Evolutionary conservation across 2,888 invertebrate species (phyloP).

Genomic region (Sepiola atlantica): DNA sequence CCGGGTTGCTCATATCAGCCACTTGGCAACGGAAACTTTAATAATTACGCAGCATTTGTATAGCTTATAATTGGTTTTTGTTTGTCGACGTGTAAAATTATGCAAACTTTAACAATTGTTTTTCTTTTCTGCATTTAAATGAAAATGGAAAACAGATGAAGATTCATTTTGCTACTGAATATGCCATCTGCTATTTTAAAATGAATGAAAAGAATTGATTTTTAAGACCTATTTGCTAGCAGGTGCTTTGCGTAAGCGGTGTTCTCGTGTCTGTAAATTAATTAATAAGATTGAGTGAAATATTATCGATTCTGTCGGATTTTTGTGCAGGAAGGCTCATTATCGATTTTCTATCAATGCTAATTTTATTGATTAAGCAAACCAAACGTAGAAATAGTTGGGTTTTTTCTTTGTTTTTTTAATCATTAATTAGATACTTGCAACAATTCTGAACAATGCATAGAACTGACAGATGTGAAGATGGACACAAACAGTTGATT

Average conservation of each 20-base stretch:
- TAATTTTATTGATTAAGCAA: background rate
- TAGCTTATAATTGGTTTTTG: background rate
- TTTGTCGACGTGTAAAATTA: background rate
- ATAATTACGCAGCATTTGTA: too few relatives aligned
- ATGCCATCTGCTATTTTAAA: conserved; percentile 10
- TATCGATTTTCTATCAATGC: conserved; percentile 8
- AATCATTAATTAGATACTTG: background rate
- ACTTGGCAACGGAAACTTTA: too few relatives aligned
- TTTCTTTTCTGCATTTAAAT: background rate
- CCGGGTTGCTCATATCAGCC: too few relatives aligned
- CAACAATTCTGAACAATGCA: conserved; percentile 13
- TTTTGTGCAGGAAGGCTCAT: background rate
- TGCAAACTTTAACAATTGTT: background rate
- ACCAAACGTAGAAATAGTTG: background rate
- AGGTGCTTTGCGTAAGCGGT: background rate
- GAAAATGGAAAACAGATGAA: background rate
- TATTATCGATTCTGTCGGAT: conserved; percentile 1
- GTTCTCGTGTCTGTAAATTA: conserved; percentile 1
- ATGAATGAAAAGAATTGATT: conserved; percentile 8
- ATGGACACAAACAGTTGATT: background rate
- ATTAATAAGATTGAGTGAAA: background rate
- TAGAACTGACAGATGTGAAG: background rate
- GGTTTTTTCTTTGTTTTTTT: background rate
- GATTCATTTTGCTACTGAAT: background rate
- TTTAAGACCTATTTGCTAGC: background rate